phyloP scores from a whole-genome alignment of 2,888 invertebrate genomes.

The Pseudoips prasinana region DNA sequence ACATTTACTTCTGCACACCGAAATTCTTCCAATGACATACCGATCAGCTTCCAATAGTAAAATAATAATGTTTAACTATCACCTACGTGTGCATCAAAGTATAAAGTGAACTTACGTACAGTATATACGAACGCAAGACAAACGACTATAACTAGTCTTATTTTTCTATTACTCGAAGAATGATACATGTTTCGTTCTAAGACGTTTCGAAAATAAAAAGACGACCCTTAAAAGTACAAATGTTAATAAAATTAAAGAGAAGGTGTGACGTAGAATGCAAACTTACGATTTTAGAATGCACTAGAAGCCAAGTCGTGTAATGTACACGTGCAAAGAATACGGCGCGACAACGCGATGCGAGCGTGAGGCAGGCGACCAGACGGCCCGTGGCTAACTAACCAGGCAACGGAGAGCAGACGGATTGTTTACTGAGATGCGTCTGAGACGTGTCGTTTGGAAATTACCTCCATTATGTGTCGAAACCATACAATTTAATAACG shows the following conservation, averaged over 20 bases:
- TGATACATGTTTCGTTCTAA: conserved; percentile 57
- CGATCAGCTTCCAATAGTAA: conserved; percentile 72
- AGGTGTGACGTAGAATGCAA: conserved; percentile 65
- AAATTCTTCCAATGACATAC: conserved; percentile 68
- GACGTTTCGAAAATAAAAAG: conserved; percentile 48
- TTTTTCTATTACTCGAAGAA: conserved; percentile 67
- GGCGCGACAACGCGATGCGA: conserved; percentile 66
- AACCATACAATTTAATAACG: conserved; percentile 49
- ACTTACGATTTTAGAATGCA: conserved; percentile 58
- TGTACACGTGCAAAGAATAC: conserved; percentile 62
- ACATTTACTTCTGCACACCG: conserved; percentile 62
- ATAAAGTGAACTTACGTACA: conserved; percentile 76
- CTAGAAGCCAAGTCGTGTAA: conserved; percentile 76
- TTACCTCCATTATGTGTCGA: conserved; percentile 55
- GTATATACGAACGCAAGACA: conserved; percentile 69
- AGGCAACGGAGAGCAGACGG: conserved; percentile 79
- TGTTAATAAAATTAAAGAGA: conserved; percentile 62
- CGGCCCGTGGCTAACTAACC: conserved; percentile 50
- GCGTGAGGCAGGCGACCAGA: conserved; percentile 45
- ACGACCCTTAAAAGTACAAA: conserved; percentile 66
- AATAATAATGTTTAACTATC: conserved; percentile 66
- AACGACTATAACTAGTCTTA: conserved; percentile 74
- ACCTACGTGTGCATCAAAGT: conserved; percentile 75
- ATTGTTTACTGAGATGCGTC: conserved; percentile 75
- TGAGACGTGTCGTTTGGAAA: conserved; percentile 78